A percentile compares a stretch with the other conserved stretches of the same genome.
Conservation (phyloP, 2,888 invertebrate genomes). For the Malacosoma neustria region DNA sequence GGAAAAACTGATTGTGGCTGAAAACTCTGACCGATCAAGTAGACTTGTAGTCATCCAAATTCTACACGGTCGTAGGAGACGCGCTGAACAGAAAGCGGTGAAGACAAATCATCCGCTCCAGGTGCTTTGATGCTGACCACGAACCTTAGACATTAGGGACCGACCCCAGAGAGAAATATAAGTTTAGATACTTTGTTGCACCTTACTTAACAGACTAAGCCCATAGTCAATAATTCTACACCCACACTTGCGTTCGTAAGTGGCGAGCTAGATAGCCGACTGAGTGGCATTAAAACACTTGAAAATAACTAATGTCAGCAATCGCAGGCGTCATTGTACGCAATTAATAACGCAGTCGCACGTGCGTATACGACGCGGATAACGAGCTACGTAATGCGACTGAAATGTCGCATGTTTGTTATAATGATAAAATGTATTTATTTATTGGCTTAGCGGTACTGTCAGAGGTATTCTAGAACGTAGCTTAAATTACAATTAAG, state of each 20-base stretch:
- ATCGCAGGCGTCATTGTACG: slow-evolving; percentile 39
- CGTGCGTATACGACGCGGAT: slow-evolving; percentile 29
- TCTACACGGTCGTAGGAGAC: no score
- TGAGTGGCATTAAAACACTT: slow-evolving; percentile 31
- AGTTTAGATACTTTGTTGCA: not conserved
- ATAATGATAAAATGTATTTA: not conserved
- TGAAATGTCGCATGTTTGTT: slow-evolving; percentile 6
- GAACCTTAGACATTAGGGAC: no score
- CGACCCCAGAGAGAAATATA: no score
- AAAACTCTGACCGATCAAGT: no score
- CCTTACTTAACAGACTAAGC: slow-evolving; percentile 1
- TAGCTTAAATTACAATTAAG: no score
- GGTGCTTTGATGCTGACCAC: no score
- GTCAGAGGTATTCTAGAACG: no score
- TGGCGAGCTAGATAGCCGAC: slow-evolving; percentile 18
- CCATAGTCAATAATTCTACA: slow-evolving; percentile 21
- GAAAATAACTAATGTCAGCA: slow-evolving; percentile 42
- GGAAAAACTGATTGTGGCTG: no score
- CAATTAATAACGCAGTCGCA: slow-evolving; percentile 50
- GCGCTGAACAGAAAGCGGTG: no score
- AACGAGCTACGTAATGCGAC: slow-evolving; percentile 6
- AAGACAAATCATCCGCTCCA: no score
- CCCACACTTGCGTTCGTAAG: slow-evolving; percentile 29
- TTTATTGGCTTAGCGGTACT: slow-evolving; percentile 8
- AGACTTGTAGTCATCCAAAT: no score